Percentiles rank a stretch among this genome's conserved stretches.
phyloP scores from a whole-genome alignment of 2,888 invertebrate genomes.

The Rhamphomyia laevipes region DNA sequence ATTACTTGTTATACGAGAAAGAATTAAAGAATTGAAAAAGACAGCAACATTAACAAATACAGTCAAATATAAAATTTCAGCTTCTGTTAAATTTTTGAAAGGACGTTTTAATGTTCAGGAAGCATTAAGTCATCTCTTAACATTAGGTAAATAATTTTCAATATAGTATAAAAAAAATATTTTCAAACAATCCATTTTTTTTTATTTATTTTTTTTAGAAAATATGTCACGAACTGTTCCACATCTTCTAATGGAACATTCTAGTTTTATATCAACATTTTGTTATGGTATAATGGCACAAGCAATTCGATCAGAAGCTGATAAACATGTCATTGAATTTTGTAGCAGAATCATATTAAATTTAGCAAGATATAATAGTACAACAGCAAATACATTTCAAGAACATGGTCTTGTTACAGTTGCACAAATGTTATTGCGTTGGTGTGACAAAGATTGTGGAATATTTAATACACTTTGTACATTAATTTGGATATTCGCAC shows the following conservation, averaged over 20 bases:
- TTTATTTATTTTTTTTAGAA: conserved; percentile 24
- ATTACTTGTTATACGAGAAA: conserved; percentile 23
- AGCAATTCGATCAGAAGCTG: conserved; percentile 37
- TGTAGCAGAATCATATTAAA: conserved; percentile 49
- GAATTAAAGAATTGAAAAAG: conserved; percentile 23
- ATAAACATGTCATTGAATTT: conserved; percentile 34
- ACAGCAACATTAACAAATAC: conserved; percentile 23
- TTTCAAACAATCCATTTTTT: not conserved
- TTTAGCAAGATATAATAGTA: conserved; percentile 49
- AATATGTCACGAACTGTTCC: conserved; percentile 35
- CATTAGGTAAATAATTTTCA: conserved; percentile 24
- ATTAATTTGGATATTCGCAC: conserved; percentile 51
- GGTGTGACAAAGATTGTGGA: conserved; percentile 52
- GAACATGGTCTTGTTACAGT: conserved; percentile 47
- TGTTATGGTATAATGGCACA: conserved; percentile 38
- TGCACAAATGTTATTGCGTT: conserved; percentile 52
- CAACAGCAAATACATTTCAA: conserved; percentile 48
- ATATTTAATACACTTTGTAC: conserved; percentile 54
- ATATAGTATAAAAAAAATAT: not conserved
- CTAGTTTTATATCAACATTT: conserved; percentile 33
- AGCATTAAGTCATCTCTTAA: conserved; percentile 26
- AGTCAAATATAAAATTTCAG: conserved; percentile 26
- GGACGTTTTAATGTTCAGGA: conserved; percentile 29
- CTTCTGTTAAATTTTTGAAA: conserved; percentile 29
- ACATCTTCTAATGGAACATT: conserved; percentile 30